Conservation (phyloP, 2,113 vertebrate species). For the Pristiophorus japonicus region DNA sequence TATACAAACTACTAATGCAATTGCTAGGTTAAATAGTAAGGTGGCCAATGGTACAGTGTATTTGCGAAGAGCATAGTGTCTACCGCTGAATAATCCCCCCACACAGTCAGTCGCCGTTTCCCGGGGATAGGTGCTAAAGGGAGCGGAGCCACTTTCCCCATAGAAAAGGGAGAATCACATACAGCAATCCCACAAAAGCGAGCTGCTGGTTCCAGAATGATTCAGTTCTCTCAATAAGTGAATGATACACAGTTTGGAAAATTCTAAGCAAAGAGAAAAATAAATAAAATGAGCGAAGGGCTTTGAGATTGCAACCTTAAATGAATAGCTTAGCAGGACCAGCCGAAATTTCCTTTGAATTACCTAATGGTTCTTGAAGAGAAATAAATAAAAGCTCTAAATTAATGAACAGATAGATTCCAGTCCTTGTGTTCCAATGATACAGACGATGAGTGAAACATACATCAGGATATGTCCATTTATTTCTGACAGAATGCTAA, state of each 20-base stretch:
- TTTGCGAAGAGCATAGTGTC: neutral
- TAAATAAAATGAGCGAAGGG: neutral
- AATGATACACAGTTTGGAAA: neutral
- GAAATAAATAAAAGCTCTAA: neutral
- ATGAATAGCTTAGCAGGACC: neutral
- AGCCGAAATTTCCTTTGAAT: neutral
- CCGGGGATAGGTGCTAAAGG: neutral
- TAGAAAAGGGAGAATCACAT: neutral
- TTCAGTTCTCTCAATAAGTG: neutral
- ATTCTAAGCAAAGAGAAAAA: neutral
- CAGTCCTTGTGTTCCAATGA: slow-evolving; percentile 1
- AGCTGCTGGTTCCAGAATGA: neutral
- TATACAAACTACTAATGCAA: neutral
- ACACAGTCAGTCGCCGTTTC: neutral
- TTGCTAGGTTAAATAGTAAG: neutral
- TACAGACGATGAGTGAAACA: slow-evolving; percentile 13
- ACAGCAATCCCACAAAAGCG: neutral
- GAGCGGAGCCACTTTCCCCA: too few relatives aligned
- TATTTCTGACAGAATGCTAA: slow-evolving; percentile 34
- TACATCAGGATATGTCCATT: slow-evolving; percentile 1
- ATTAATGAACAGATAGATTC: slow-evolving; percentile 18
- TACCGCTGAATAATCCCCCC: neutral
- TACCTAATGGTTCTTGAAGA: neutral
- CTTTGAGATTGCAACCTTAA: neutral
- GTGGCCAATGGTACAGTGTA: neutral